Evolutionary conservation across 2,797 vertebrate species (phyloP), one percentile per base, ranked within the genome.

Genomic region (Sebastes hopkinsi): DNA sequence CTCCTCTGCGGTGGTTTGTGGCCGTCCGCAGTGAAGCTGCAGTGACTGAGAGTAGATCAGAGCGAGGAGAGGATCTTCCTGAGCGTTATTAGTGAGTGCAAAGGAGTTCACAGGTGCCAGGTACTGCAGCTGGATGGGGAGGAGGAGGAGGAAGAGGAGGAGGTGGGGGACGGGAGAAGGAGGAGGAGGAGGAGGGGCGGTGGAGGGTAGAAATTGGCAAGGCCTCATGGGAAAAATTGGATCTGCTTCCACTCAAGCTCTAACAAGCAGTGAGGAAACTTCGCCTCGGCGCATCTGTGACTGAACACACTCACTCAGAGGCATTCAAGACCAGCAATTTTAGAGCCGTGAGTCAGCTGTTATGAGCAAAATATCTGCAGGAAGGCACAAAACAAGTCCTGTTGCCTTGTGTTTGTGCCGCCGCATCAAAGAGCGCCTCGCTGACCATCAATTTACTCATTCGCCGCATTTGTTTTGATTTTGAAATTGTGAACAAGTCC

Each of bases 171-270:
- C 18, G 11, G 59, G 16, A 25, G 82, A 30, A 25, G 52, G 14
- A 5, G 78, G 38, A 36, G 75, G 79, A 16, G 84, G 71, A 46
- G 46, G 8, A 50, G 46, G 18, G 18, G 18, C 8, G 67, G 85
- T 27, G 54, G 87, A 82, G 88, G 89, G 83, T 46, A 72, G 81
- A 89, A 52, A 78, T 92, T 95, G 95, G 94, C 95, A 95, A 95
- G 90, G 89, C 80, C 92, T 93, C 92, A 94, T 94, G 93, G 92
- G 93, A 95, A 94, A 94, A 93, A 92, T 93, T 94, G 93, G 93
- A 95, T 95, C 94, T 95, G 93, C 92, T 94, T 95, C 93, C 86
- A 92, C 94, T 95, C 95, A 95, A 94, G 94, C 94, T 94, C 92
- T 92, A 95, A 95, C 95, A 95, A 94, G 94, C 92, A 93, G 82